Evolutionary conservation across 2,888 invertebrate species (phyloP), one percentile per base, ranked within the genome.

Genomic region (Lutraria lutraria): DNA sequence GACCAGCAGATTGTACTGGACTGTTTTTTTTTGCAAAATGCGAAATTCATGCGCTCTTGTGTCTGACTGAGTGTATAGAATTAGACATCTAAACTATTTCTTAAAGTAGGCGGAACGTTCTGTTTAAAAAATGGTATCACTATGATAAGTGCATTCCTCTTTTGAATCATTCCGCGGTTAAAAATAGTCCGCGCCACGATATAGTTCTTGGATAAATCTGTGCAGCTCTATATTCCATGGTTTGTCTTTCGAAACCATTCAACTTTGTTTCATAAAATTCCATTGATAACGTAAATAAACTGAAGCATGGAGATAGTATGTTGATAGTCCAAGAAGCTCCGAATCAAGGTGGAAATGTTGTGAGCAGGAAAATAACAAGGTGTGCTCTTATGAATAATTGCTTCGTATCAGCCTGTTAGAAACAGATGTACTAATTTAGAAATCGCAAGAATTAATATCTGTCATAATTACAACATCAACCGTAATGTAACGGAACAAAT

Each of bases 231-330:
- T 25, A 25, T 68, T 68, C 3, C 63, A n/a, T 0, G 63, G 6
- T 25, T 68, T 12, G n/a, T n/a, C n/a, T 25, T 4, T 8, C 25
- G 63, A 68, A 25, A 68, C 63, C 63, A 68, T n/a, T 68, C 63
- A 68, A 25, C 25, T 68, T 43, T 68, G 63, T 68, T 68, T 25
- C 21, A 68, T 68, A 68, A 68, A 68, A 68, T 68, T 68, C 63
- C 63, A 68, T 68, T 68, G 63, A 68, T 68, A 68, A 68, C 25
- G 25, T n/a, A 68, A 68, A 68, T 68, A 68, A 68, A 68, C 63
- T n/a, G 63, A 68, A 12, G n/a, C 63, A 10, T 10, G 1, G 63
- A 68, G 63, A 25, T 68, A 68, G 8, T 25, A 25, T 68, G 12
- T 25, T 68, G 63, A 68, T 68, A 25, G 63, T 21, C 25, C 12